Percentiles rank a stretch among this genome's conserved stretches.
phyloP scores from a whole-genome alignment of 2,888 invertebrate genomes.

The Spodoptera littoralis region DNA sequence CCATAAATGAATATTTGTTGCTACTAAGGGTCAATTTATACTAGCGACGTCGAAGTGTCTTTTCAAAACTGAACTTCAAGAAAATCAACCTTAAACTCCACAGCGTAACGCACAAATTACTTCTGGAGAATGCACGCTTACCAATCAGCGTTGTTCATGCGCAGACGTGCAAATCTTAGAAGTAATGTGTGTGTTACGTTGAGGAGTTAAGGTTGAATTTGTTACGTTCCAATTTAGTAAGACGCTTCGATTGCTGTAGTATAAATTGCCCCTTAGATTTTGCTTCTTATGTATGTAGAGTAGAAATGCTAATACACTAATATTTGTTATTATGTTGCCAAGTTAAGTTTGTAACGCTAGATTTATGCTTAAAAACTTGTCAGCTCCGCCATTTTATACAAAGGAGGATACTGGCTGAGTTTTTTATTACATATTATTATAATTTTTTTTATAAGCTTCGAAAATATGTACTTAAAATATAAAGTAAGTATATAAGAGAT shows the following conservation, averaged over 20 bases:
- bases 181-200: too few species aligned
- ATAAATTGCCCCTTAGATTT: conserved; percentile 1
- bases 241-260: too few species aligned
- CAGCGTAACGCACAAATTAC: too few species aligned
- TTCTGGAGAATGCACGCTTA: too few species aligned
- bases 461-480: conserved; percentile 60
- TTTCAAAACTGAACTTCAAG: too few species aligned
- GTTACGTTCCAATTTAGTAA: too few species aligned
- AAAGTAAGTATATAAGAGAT: conserved; percentile 32
- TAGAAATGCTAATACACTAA: conserved; percentile 32
- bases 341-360: conserved; percentile 25
- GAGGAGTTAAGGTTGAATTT: too few species aligned
- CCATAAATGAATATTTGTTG: conserved; percentile 6
- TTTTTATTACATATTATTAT: background rate
- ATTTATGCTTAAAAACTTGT: conserved; percentile 25
- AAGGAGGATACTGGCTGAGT: conserved; percentile 15
- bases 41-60: too few species aligned
- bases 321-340: conserved; percentile 40
- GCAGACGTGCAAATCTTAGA: too few species aligned
- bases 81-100: too few species aligned
- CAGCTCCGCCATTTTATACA: conserved; percentile 13
- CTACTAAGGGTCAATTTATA: too few species aligned
- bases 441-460: conserved; percentile 26
- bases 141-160: too few species aligned
- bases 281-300: conserved; percentile 31